Conservation (phyloP, 2,888 invertebrate genomes). For the Rhagium mordax region DNA sequence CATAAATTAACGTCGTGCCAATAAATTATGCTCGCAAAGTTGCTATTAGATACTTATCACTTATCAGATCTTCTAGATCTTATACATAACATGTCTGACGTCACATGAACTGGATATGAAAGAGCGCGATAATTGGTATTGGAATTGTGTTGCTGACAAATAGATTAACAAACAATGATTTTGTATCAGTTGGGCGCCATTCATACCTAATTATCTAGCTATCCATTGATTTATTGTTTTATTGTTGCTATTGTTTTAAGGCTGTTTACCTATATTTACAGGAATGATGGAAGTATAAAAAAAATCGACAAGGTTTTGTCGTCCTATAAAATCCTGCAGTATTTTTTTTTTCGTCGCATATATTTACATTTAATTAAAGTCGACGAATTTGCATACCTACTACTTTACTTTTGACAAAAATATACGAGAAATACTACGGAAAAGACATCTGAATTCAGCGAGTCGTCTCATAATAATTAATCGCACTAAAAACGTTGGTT, state of each 20-base stretch:
- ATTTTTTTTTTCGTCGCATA: no score
- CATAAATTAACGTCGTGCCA: slow-evolving; percentile 1
- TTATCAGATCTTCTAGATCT: slow-evolving; percentile 1
- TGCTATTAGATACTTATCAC: neutral
- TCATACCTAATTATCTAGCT: slow-evolving; percentile 16
- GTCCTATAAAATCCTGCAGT: no score
- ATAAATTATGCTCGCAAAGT: slow-evolving; percentile 3
- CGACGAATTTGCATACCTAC: no score
- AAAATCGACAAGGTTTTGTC: neutral
- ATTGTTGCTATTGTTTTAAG: slow-evolving; percentile 8
- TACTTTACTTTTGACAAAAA: no score
- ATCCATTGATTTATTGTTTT: slow-evolving; percentile 13
- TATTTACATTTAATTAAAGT: no score
- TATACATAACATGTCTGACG: neutral
- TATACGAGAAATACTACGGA: no score
- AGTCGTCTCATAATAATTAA: no score
- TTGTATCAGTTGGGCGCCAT: slow-evolving; percentile 11
- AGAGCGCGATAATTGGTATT: neutral
- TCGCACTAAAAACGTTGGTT: no score
- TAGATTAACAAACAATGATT: slow-evolving; percentile 15
- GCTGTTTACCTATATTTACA: neutral
- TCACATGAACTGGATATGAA: neutral
- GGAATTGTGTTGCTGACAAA: slow-evolving; percentile 9
- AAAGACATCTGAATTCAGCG: no score
- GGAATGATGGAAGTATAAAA: neutral